Percentiles rank a stretch among this genome's conserved stretches.
These are phyloP conservation scores for Holothuria scabra DNA, from an alignment of 53 echinoderm and acorn worm genomes.

Conservation along the genomic window DNA sequence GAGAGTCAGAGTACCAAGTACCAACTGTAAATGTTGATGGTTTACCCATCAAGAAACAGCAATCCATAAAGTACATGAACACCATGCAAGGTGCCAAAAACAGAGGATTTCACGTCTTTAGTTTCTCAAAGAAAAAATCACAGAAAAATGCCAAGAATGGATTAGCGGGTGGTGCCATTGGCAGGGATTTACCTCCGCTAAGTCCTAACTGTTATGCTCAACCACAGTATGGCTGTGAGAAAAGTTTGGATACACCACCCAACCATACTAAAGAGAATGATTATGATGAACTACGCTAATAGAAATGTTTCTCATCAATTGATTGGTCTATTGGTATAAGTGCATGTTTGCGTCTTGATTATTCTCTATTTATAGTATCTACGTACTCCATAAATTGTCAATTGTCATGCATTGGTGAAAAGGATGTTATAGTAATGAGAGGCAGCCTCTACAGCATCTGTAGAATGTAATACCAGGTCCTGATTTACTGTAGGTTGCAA, in stretches of 20 bases:
- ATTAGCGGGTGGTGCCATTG: background rate
- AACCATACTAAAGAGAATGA: slow-evolving; percentile 12
- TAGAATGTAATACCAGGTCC: no score
- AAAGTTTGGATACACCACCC: background rate
- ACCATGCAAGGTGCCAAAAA: slow-evolving; percentile 5
- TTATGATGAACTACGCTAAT: slow-evolving; percentile 24
- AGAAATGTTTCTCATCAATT: no score
- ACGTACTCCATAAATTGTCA: no score
- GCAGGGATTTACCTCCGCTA: background rate
- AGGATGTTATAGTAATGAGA: no score
- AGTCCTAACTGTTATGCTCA: slow-evolving; percentile 31
- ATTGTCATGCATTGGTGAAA: no score
- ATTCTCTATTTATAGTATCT: no score
- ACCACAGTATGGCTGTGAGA: background rate
- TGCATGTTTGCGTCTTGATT: no score
- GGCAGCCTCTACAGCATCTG: no score
- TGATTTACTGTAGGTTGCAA: no score
- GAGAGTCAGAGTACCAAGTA: slow-evolving; percentile 20
- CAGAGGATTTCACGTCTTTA: slow-evolving; percentile 22
- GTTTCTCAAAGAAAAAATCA: slow-evolving; percentile 23
- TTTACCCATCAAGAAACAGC: background rate
- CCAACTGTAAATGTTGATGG: slow-evolving; percentile 9
- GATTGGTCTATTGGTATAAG: no score
- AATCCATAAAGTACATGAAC: slow-evolving; percentile 31
- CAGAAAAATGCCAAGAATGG: background rate